Base-by-base conservation (phyloP, 2,888 invertebrate species). In the Myopa tessellatipennis region DNA sequence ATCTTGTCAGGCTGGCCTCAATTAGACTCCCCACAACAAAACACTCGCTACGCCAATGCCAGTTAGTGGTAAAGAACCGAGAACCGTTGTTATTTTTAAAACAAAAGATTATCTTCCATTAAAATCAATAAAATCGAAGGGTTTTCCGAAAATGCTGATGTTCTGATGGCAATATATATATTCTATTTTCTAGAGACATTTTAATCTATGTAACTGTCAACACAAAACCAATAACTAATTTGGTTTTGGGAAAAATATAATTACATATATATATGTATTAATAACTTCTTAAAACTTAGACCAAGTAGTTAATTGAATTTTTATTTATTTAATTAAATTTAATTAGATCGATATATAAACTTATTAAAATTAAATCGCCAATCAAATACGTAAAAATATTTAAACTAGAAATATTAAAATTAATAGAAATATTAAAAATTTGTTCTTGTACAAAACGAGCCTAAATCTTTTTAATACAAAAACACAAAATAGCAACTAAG, bases 321-420 rank as follows among this genome's bases (percentile, higher is more conserved):
- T 69, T 55, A 74, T 55, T 38, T 73, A 16, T 65, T 74, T 52
- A 75, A 63, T 73, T 74, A 26, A 65, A 36, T 65, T 75, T 45
- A 69, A 69, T 69, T 65, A 68, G 45, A 69, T 60, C 45, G 69
- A 12, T 69, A 69, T n/a, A 60, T 75, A 68, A 75, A 75, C 74
- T n/a, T 60, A 75, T 75, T 16, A 50, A 74, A 65, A 60, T 52
- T 60, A 38, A 69, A 69, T 45, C 40, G 5, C 34, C 36, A 75
- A 68, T 60, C 34, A 60, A 75, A 67, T 73, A 50, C 74, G 65
- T 74, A 74, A 65, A 73, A 70, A 12, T 55, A 55, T 45, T 68
- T 55, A 40, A 10, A 18, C 58, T 75, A 74, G 12, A 74, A 60
- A 60, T 69, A 69, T 75, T 60, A 34, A 60, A 75, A 60, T 68